A percentile compares a stretch with the other conserved stretches of the same genome.
Evolutionary conservation across 1,140 invertebrate species (phyloP).

Genomic region (Cyphomyrmex costatus): DNA sequence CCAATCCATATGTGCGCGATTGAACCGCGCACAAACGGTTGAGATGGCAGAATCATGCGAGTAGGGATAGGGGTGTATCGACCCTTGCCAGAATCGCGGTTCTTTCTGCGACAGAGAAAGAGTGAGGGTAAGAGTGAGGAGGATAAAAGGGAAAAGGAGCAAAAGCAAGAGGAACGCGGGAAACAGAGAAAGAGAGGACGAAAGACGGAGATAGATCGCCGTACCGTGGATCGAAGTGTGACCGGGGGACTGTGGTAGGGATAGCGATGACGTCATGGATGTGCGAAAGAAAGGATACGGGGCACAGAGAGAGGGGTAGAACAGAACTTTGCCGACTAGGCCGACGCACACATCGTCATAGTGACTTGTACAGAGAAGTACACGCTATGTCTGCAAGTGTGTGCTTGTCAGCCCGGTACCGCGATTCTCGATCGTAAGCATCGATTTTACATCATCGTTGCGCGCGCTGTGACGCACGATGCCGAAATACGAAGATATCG

Average conservation of each 20-base stretch:
- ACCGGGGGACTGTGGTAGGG: constrained; percentile 53
- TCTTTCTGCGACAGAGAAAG: constrained; percentile 75
- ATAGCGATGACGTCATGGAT: constrained; percentile 76
- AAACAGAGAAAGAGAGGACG: neutral
- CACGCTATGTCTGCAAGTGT: constrained; percentile 32
- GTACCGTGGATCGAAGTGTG: constrained; percentile 55
- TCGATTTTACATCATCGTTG: constrained; percentile 53
- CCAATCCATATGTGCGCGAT: constrained; percentile 32
- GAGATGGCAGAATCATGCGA: constrained; percentile 28
- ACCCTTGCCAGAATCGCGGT: constrained; percentile 81
- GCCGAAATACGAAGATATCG: constrained; percentile 56
- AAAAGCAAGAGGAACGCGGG: neutral
- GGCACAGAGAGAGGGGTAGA: constrained; percentile 8
- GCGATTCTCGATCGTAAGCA: constrained; percentile 52
- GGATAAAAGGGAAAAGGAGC: neutral
- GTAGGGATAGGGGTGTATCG: constrained; percentile 80
- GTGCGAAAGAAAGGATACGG: constrained; percentile 67
- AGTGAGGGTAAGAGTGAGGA: constrained; percentile 17
- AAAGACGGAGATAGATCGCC: constrained; percentile 44
- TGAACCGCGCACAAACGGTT: constrained; percentile 45
- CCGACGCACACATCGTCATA: constrained; percentile 55
- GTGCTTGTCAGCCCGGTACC: constrained; percentile 2
- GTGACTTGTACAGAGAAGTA: neutral
- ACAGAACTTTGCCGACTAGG: constrained; percentile 70
- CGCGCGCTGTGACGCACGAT: constrained; percentile 6